Percentiles rank a stretch among this genome's conserved stretches.
Evolutionary conservation across 2,888 invertebrate genomes (phyloP).

Genomic region (Cordilura impudica): DNA sequence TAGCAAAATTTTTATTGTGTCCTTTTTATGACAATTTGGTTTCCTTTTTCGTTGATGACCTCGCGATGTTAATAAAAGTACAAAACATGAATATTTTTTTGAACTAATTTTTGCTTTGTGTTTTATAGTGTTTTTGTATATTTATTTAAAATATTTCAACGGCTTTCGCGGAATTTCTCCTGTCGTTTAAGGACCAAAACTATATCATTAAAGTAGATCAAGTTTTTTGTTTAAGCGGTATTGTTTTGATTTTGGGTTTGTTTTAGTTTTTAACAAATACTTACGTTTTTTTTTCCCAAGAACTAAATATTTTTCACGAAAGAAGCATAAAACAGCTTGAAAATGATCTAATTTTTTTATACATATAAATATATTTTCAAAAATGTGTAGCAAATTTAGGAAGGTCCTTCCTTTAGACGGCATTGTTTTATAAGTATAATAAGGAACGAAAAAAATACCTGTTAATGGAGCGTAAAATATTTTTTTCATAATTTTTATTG

Average conservation of each 20-base stretch:
- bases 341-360: slow-evolving; percentile 55
- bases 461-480: slow-evolving; percentile 46
- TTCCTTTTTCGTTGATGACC: slow-evolving; percentile 1
- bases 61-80: slow-evolving; percentile 41
- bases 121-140: slow-evolving; percentile 51
- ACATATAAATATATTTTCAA: slow-evolving; percentile 12
- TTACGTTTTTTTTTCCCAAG: slow-evolving; percentile 10
- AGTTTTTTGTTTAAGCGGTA: slow-evolving; percentile 72
- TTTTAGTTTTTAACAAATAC: slow-evolving; percentile 49
- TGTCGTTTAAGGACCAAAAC: slow-evolving; percentile 65
- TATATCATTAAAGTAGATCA: slow-evolving; percentile 74
- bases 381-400: neutral
- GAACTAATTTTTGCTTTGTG: slow-evolving; percentile 53
- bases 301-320: neutral
- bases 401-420: neutral
- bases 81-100: slow-evolving; percentile 70
- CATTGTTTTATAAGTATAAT: neutral
- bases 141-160: slow-evolving; percentile 63
- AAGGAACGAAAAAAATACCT: neutral
- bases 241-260: slow-evolving; percentile 65
- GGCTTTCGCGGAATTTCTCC: slow-evolving; percentile 63
- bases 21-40: slow-evolving; percentile 52
- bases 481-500: slow-evolving; percentile 27
- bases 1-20: slow-evolving; percentile 25
- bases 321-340: slow-evolving; percentile 11